Percentiles rank a stretch among this genome's conserved stretches.
These are phyloP conservation scores for Pangasianodon hypophthalmus DNA, from an alignment of 2,113 vertebrate species.

Conservation along the genomic window DNA sequence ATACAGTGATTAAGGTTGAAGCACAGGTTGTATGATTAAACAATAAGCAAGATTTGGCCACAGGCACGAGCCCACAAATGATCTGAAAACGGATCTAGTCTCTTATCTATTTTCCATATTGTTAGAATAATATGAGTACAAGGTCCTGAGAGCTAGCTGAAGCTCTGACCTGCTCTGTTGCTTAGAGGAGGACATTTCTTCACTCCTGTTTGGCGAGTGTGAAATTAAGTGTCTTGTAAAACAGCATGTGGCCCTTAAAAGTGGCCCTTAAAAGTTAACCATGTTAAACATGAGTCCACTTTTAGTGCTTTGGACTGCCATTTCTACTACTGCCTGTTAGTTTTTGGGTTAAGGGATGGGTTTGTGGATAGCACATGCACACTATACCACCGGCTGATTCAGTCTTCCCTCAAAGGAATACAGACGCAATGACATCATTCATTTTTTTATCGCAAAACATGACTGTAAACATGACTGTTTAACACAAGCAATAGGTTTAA, in stretches of 20 bases:
- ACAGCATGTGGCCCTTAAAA: constrained; percentile 22
- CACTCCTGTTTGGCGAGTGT: not conserved
- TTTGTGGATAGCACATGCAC: not conserved
- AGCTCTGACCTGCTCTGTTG: not conserved
- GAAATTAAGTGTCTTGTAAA: constrained; percentile 16
- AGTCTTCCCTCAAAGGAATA: not conserved
- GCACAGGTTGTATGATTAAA: not conserved
- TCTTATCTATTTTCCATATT: not conserved
- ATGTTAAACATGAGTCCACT: constrained; percentile 18
- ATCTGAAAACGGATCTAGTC: not conserved
- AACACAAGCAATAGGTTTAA: not conserved
- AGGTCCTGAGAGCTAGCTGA: not conserved
- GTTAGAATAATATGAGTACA: not conserved
- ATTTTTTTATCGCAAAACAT: too few species aligned
- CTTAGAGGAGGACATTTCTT: not conserved
- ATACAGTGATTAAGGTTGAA: not conserved
- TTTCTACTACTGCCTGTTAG: not conserved
- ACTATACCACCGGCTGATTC: not conserved
- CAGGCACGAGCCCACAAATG: not conserved
- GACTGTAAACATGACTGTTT: not conserved
- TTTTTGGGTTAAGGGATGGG: not conserved
- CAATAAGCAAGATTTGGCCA: not conserved
- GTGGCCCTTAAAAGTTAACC: not conserved
- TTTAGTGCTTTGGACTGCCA: not conserved
- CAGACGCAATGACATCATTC: not conserved